Evolutionary conservation across 1,140 invertebrate genomes (phyloP), one percentile per base, ranked within the genome.

Genomic region (Aphelinus atriplicis): DNA sequence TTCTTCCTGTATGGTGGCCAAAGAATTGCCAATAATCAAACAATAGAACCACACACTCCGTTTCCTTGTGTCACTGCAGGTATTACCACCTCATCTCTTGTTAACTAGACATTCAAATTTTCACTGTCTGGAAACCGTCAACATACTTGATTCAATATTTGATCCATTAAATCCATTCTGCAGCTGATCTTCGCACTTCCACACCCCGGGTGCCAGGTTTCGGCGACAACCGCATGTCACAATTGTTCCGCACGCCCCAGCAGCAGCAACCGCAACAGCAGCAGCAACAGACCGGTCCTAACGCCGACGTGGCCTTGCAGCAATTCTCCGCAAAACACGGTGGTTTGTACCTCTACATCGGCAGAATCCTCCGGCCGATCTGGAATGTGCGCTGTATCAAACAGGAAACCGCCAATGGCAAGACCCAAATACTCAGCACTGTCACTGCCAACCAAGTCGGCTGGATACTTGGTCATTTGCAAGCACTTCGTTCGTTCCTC

Each of bases 1-100:
- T 97, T 98, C 84, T 96, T 98, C 82, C 86, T 96, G 71, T 97
- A 97, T 85, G 97, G 97, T 51, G 94, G 94, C 7, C 95, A 97
- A 75, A 78, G 79, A 70, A 82, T 83, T 42, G 26, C 76, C 4
- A 56, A 76, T 1, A 53, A 79, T 73, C 78, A 76, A 53, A 66
- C 80, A 51, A 65, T 80, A 45, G 82, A 84, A 62, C 66, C 78
- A 53, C 83, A 82, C 48, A 68, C 60, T 61, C 63, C 67, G 48
- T 83, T 82, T 42, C 4, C 76, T 43, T 78, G 65, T 73, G 60
- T 83, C 4, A 78, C 70, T 63, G 65, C 80, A 78, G 80, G 78
- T 83, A 80, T 66, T 56, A 53, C 26, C 26, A 26, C 26, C 26
- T 26, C 26, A 26, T 26, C 26, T 26, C 26, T 26, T 26, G 26